Conservation (phyloP, 2,888 invertebrate genomes). For the Phrixothrix hirtus region DNA sequence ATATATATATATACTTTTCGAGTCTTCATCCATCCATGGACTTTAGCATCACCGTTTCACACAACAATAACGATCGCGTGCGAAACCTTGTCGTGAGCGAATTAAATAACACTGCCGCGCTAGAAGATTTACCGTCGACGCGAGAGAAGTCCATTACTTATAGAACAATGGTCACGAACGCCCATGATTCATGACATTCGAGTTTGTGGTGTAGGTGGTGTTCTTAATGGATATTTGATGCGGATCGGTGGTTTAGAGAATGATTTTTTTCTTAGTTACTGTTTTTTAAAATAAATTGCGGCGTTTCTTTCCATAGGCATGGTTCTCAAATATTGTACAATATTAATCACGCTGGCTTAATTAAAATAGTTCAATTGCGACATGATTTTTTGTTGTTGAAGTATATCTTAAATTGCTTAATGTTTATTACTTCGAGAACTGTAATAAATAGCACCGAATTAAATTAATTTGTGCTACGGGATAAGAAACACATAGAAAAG, state of each 20-base stretch:
- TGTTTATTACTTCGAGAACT: no score
- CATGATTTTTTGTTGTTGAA: no score
- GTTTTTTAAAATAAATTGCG: no score
- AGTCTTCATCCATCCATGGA: background rate
- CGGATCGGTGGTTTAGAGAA: conserved; percentile 17
- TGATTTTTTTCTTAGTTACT: background rate
- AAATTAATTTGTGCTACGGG: no score
- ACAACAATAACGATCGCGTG: conserved; percentile 44
- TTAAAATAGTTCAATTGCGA: no score
- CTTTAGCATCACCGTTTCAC: background rate
- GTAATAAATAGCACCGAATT: no score
- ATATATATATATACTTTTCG: background rate
- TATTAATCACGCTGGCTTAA: no score
- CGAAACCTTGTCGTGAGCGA: conserved; percentile 47
- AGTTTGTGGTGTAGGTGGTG: conserved; percentile 32
- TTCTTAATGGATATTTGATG: conserved; percentile 39
- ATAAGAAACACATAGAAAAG: no score
- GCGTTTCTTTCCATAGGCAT: no score
- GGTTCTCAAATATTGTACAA: no score
- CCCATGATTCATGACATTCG: conserved; percentile 46
- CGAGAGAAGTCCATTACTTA: conserved; percentile 50
- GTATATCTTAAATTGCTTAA: no score
- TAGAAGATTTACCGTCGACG: conserved; percentile 48
- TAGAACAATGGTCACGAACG: conserved; percentile 51
- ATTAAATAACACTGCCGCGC: conserved; percentile 46